These are phyloP conservation scores for Macrotrachela quadricornifera DNA, from an alignment of 1,140 invertebrate species.

Conservation along the genomic window DNA sequence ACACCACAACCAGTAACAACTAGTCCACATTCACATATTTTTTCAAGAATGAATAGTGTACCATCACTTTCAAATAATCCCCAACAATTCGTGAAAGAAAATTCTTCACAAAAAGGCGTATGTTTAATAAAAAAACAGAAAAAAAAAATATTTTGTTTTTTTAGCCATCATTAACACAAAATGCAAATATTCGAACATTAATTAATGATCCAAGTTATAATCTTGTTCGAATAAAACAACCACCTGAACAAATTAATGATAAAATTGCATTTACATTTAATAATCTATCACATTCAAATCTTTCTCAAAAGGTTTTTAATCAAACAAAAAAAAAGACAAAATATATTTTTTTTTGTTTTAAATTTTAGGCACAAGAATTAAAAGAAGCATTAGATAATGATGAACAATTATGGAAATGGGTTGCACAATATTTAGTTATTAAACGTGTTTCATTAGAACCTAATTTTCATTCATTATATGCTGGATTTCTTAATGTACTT, in stretches of 20 bases:
- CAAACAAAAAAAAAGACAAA: conserved; percentile 49
- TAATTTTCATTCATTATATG: conserved; percentile 88
- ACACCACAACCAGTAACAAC: too few relatives aligned
- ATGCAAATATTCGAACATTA: not conserved
- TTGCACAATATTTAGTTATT: conserved; percentile 92
- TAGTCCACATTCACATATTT: too few relatives aligned
- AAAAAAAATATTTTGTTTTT: not conserved
- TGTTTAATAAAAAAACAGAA: conserved; percentile 41
- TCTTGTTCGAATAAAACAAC: not conserved
- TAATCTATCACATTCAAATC: conserved; percentile 82
- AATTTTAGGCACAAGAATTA: too few relatives aligned
- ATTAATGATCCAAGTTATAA: too few relatives aligned
- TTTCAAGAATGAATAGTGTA: too few relatives aligned
- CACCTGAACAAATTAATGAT: conserved; percentile 32
- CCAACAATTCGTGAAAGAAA: conserved; percentile 76
- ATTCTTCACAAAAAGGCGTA: conserved; percentile 69
- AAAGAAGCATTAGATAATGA: too few relatives aligned
- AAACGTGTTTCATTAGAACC: conserved; percentile 92
- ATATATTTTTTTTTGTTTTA: too few relatives aligned
- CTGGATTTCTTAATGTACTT: conserved; percentile 69
- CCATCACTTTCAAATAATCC: too few relatives aligned
- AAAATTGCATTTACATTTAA: conserved; percentile 99
- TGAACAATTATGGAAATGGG: conserved; percentile 83
- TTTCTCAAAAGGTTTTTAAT: conserved; percentile 79
- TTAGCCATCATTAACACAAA: not conserved